Evolutionary conservation across 2,888 invertebrate genomes (phyloP), one percentile per base, ranked within the genome.

Genomic region (Thymelicus sylvestris): DNA sequence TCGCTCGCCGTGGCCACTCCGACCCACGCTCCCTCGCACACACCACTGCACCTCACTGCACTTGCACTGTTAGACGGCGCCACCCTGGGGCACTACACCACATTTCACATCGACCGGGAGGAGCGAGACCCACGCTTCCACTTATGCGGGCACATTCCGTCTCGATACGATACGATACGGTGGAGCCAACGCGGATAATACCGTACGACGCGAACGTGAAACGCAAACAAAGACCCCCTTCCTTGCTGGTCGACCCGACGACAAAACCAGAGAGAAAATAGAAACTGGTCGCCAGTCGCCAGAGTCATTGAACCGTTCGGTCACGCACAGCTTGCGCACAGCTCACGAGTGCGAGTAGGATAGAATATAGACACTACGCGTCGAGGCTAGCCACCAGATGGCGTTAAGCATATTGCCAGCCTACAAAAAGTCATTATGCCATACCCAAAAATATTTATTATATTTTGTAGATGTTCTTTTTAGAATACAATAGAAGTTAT

Each of bases 211-310:
- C 91, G 90, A 91, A 92, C 90, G 92, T 89, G 88, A 91, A 92
- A 92, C 90, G 93, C 93, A 93, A 94, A 94, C 93, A 94, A 93
- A 93, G 93, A 90, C 91, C 87, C 83, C 88, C 89, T 91, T 88
- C 89, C 87, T 87, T 86, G 80, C 81, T 76, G 87, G 83, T 86
- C 86, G 87, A 89, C 83, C 86, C 89, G 88, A 91, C 92, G 91
- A 91, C 90, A 88, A 86, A 85, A 92, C 92, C 93, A 93, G 91
- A 94, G 93, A 93, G 92, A 93, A 94, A 93, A 93, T 94, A 94
- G 93, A 93, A 93, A 93, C 93, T 85, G 90, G 90, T 88, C 89
- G 88, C 86, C 88, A 90, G 90, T 88, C 89, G 88, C 86, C 88
- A 90, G 84, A 93, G 93, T 93, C 94, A 93, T 94, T 93, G 94